Evolutionary conservation across 2,797 vertebrate genomes (phyloP).

Genomic region (Sebastes aleutianus): DNA sequence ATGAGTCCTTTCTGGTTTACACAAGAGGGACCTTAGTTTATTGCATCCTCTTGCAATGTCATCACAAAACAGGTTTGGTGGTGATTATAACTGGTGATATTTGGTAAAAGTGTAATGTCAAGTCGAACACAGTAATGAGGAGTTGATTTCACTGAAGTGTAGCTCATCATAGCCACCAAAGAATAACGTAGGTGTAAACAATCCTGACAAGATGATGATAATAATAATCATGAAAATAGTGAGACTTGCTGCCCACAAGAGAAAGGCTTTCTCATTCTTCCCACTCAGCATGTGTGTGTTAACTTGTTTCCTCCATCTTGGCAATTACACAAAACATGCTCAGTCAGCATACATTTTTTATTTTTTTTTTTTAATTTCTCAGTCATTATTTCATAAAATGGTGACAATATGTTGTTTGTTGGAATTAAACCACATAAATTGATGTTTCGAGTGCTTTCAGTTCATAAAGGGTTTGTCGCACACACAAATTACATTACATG

Average conservation of each 20-base stretch:
- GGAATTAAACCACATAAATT: background rate
- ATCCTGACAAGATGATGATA: constrained; percentile 26
- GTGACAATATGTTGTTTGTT: background rate
- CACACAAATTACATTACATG: background rate
- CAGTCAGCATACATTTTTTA: background rate
- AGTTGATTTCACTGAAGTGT: background rate
- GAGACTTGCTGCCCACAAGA: constrained; percentile 35
- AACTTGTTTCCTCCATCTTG: constrained; percentile 24
- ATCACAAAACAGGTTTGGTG: background rate
- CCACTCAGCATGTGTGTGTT: constrained; percentile 54
- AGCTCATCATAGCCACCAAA: constrained; percentile 3
- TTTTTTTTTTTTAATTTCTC: background rate
- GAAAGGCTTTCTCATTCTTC: constrained; percentile 47
- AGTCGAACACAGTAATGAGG: background rate
- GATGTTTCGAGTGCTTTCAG: background rate
- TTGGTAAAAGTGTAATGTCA: background rate
- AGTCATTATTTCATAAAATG: background rate
- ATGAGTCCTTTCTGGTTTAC: background rate
- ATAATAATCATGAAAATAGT: constrained; percentile 43
- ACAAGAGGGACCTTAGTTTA: background rate
- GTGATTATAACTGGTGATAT: background rate
- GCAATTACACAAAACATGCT: constrained; percentile 11
- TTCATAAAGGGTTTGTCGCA: background rate
- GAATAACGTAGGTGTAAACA: constrained; percentile 34
- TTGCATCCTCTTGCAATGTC: background rate